Percentiles rank a stretch among this genome's conserved stretches.
Conservation (phyloP, 2,113 vertebrate genomes). For the Gobius niger region DNA sequence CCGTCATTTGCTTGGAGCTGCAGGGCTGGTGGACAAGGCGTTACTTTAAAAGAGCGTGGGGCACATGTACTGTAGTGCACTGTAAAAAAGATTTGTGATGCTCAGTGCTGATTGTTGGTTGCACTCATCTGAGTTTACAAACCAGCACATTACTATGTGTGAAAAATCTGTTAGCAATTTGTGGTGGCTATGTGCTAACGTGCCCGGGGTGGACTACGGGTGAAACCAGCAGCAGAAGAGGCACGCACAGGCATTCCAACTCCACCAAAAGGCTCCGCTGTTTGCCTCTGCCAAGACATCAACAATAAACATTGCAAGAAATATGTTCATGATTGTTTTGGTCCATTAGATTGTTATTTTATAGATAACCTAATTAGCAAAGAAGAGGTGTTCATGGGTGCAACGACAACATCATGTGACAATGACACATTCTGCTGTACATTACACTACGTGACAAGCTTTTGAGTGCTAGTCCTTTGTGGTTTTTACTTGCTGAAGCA, state of each 20-base stretch:
- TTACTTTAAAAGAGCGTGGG: not conserved
- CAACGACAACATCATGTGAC: no score
- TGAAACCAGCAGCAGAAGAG: slow-evolving; percentile 42
- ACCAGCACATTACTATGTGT: slow-evolving; percentile 79
- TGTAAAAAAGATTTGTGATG: slow-evolving; percentile 53
- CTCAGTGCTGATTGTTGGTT: slow-evolving; percentile 48
- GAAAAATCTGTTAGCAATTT: slow-evolving; percentile 84
- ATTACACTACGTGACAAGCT: not conserved
- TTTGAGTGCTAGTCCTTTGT: not conserved
- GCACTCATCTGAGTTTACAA: slow-evolving; percentile 77
- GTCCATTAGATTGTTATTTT: not conserved
- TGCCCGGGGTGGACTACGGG: slow-evolving; percentile 45
- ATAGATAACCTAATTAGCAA: not conserved
- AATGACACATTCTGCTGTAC: not conserved
- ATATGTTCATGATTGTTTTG: not conserved
- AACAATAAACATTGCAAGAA: not conserved
- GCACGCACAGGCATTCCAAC: slow-evolving; percentile 67
- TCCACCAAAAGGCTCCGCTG: slow-evolving; percentile 48
- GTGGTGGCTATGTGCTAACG: slow-evolving; percentile 71
- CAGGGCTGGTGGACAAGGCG: not conserved
- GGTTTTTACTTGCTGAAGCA: no score
- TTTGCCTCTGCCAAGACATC: slow-evolving; percentile 1
- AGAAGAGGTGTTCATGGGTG: no score
- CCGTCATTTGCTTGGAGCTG: slow-evolving; percentile 26
- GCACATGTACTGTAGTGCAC: slow-evolving; percentile 27